Conservation (phyloP, 2,113 vertebrate genomes). For the Labeo catla region DNA sequence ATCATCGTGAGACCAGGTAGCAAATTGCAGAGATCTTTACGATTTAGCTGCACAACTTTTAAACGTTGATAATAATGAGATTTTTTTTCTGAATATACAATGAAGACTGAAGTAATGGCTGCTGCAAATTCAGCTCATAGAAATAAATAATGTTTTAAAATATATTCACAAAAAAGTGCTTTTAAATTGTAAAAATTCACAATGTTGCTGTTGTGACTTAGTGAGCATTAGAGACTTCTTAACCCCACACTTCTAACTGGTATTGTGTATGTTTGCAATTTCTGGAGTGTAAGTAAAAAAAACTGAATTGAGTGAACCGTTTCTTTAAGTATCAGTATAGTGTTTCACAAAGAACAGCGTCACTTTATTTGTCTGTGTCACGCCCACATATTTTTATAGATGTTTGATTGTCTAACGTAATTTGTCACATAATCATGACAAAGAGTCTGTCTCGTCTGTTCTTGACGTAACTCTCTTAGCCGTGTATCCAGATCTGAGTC, state of each 20-base stretch:
- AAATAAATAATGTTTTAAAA: not conserved
- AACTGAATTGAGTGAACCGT: not conserved
- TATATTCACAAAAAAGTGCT: not conserved
- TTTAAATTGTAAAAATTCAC: not conserved
- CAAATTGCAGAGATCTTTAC: no score
- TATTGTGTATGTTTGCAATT: not conserved
- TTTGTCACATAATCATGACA: constrained; percentile 10
- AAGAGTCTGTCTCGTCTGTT: constrained; percentile 3
- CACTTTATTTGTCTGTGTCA: not conserved
- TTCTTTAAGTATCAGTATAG: not conserved
- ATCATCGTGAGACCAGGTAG: no score
- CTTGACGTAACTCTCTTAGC: not conserved
- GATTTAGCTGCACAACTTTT: not conserved
- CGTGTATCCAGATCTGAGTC: not conserved
- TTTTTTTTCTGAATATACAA: not conserved
- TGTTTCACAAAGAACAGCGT: not conserved
- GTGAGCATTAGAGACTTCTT: not conserved
- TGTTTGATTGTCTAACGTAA: constrained; percentile 9
- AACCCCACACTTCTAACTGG: not conserved
- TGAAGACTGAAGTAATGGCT: not conserved
- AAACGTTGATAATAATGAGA: not conserved
- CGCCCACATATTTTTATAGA: not conserved
- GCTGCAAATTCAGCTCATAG: not conserved
- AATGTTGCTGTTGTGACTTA: not conserved
- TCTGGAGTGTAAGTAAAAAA: not conserved